These are phyloP conservation scores for Agrenia bidenticulata DNA, from an alignment of 2,888 invertebrate genomes.

Conservation along the genomic window DNA sequence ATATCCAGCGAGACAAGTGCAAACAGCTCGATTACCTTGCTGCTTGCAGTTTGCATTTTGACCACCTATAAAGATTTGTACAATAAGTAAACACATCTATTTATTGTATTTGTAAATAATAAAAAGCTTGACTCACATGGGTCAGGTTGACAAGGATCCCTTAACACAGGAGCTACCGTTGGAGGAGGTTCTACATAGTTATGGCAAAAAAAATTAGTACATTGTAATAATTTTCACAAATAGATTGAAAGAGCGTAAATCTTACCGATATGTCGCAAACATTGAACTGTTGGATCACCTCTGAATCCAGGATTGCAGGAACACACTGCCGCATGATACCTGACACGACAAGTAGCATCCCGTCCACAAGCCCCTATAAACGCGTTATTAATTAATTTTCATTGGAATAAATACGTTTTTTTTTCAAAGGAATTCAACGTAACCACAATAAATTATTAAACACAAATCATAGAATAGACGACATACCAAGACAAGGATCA, in stretches of 20 bases:
- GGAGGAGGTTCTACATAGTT: no score
- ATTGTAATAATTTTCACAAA: neutral
- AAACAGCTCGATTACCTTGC: conserved; percentile 25
- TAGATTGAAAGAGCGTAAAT: no score
- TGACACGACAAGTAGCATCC: conserved; percentile 62
- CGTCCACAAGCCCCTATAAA: conserved; percentile 5
- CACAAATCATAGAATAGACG: no score
- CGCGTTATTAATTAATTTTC: no score
- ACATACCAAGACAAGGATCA: conserved; percentile 70
- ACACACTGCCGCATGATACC: conserved; percentile 68
- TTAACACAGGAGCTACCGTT: conserved; percentile 29
- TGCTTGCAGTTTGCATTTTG: conserved; percentile 23
- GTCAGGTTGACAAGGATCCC: conserved; percentile 61
- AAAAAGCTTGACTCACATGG: conserved; percentile 74
- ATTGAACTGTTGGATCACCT: conserved; percentile 31
- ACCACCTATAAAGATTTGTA: no score
- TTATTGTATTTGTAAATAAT: no score
- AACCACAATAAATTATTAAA: no score
- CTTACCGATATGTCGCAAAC: conserved; percentile 20
- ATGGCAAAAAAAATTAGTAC: no score
- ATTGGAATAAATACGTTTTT: no score
- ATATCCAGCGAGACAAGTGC: conserved; percentile 63
- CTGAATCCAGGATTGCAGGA: conserved; percentile 50
- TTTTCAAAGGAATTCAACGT: no score
- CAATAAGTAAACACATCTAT: no score